A percentile compares a stretch with the other conserved stretches of the same genome.
Conservation (phyloP, 2,797 vertebrate species). For the Phoebastria nigripes region DNA sequence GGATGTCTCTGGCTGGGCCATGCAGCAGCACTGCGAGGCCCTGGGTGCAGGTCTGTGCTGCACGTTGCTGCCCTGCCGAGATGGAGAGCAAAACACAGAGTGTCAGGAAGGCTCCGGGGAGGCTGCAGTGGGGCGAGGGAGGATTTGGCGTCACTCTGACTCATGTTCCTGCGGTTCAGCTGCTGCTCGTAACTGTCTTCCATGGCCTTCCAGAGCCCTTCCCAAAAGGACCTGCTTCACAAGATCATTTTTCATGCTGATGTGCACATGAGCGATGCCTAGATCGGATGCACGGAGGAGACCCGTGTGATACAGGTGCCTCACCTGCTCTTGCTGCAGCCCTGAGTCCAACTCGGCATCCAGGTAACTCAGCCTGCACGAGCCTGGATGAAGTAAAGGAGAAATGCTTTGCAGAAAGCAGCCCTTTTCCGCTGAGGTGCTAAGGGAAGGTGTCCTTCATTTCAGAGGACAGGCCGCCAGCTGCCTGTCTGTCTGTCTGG, state of each 20-base stretch:
- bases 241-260: not conserved
- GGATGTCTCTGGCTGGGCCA: accelerated
- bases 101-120: not conserved
- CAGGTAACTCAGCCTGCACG: not conserved
- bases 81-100: not conserved
- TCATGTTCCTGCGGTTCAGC: not conserved
- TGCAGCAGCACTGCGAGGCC: not conserved
- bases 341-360: accelerated
- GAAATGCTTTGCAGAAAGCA: not conserved
- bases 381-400: not conserved
- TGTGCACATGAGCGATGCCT: accelerated
- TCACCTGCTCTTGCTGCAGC: not conserved
- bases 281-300: not conserved
- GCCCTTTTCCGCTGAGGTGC: not conserved
- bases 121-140: accelerated
- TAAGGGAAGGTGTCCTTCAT: not conserved
- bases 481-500: not conserved
- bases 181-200: not conserved
- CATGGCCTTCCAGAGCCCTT: not conserved
- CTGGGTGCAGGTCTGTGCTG: not conserved
- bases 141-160: not conserved
- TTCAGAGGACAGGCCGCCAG: not conserved
- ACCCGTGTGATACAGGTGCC: accelerated
- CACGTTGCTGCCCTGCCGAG: no score
- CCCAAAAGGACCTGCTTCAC: not conserved